Evolutionary conservation across 2,888 invertebrate genomes (phyloP), one percentile per base, ranked within the genome.

Genomic region (Tuberolachnus salignus): DNA sequence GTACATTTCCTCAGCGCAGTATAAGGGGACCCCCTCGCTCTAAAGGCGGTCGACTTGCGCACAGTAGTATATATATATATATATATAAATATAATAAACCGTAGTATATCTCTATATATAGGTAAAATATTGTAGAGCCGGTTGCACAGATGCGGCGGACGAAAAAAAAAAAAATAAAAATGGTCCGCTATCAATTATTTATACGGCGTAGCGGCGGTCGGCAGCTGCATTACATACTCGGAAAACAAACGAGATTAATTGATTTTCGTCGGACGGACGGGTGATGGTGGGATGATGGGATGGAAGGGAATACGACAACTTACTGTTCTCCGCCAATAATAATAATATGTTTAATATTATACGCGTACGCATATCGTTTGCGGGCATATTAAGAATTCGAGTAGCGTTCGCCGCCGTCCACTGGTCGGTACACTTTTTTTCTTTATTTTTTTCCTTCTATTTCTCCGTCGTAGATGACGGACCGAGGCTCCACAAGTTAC

Each of bases 181-280:
- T 34, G 67, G 67, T 78, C 59, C 59, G 75, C 66, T 67, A 59
- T 67, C 75, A 78, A 78, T 78, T 78, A 78, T 78, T 67, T 78
- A 78, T 67, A 57, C 26, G 55, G 26, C 67, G 67, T 67, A 34
- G 14, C 11, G 1, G n/a, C 10, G 10, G 42, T 16, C n/a, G 14
- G 8, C 42, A 10, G 16, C 14, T 19, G 46, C 21, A n/a, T 44
- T 53, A 44, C 51, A 23, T 64, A 64, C 64, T 55, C 42, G 66
- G 66, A 57, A 57, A 75, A 75, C 67, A 59, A 78, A 57, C 75
- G 67, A 78, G 75, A 78, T 78, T 67, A 78, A 78, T 78, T 78
- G 75, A 78, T 78, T 78, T 78, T 34, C 23, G 66, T 71, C 59
- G 44, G n/a, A n/a, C 1, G 9, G 14, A 14, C 34, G 11, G 6